Evolutionary conservation across 1,140 invertebrate genomes (phyloP).

Genomic region (Scaptomyza graminum): DNA sequence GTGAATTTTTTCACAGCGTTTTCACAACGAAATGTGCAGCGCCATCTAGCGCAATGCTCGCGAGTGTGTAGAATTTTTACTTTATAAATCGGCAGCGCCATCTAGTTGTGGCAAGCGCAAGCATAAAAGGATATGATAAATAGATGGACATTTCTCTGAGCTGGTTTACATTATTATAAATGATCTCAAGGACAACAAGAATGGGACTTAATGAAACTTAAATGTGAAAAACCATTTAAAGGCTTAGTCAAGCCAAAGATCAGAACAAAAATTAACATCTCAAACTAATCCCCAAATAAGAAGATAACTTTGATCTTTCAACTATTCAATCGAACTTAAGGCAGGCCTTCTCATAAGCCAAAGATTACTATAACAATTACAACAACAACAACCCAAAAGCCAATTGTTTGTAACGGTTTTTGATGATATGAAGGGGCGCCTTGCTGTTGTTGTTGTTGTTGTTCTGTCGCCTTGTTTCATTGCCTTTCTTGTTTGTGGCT

Average conservation of each 20-base stretch:
- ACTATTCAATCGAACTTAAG: no score
- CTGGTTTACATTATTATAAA: not conserved
- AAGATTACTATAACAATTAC: constrained; percentile 22
- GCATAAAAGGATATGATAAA: not conserved
- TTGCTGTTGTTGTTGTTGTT: constrained; percentile 5
- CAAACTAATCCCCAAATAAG: no score
- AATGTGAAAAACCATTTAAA: no score
- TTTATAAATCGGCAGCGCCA: constrained; percentile 1
- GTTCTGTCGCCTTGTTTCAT: constrained; percentile 37
- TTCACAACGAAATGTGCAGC: no score
- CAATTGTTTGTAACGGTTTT: constrained; percentile 36
- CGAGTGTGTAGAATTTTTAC: no score
- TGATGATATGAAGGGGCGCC: constrained; percentile 17
- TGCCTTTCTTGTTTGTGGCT: constrained; percentile 12
- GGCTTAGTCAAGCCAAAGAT: no score
- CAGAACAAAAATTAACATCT: no score
- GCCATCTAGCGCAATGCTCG: no score
- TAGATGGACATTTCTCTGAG: not conserved
- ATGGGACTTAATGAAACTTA: no score
- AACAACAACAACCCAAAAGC: not conserved
- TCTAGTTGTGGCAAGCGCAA: constrained; percentile 3
- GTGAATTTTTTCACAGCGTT: no score
- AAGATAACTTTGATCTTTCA: no score
- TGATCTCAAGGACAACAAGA: not conserved
- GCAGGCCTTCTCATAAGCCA: not conserved